Evolutionary conservation across 2,113 vertebrate species (phyloP), one percentile per base, ranked within the genome.

Genomic region (Pithys albifrons): DNA sequence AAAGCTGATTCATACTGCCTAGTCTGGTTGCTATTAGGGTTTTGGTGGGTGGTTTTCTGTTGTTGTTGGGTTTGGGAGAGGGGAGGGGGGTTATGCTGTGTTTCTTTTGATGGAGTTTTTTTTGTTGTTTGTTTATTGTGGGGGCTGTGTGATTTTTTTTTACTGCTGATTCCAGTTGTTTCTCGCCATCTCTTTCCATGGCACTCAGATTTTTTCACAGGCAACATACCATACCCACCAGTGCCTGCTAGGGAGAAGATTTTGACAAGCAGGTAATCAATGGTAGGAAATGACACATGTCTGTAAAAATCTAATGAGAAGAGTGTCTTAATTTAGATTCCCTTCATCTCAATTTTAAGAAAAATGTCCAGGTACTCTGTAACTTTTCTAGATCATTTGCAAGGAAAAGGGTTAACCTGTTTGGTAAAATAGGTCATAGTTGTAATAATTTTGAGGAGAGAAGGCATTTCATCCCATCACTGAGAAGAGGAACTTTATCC

Each of bases 241-340:
- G 7, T 49, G 41, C 14, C 8, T 91, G 3, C 9, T 27, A 28
- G 16, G 10, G 39, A 69, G 35, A 51, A 73, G 23, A 25, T 0
- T 41, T 33, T 48, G 10, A 13, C 12, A 65, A 18, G 11, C 1
- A 0, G 15, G 10, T 0, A 0, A 24, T 19, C 48, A 65, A 29
- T 23, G 15, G 6, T 33, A 76, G n/a, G 12, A 59, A 7, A 19
- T 7, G 4, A 52, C 4, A 2, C 0, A 0, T 33, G 39, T 41
- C 29, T 83, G 28, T 37, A 73, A 83, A 77, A 76, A 52, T 45
- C 23, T 10, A 33, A 5, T 1, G 3, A 54, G 12, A 84, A 73
- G 2, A 23, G 0, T 4, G 9, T 33, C 65, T 80, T 29, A 45
- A 59, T 64, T 71, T 37, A 71, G 18, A 64, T 76, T 69, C 1